Percentiles rank a stretch among this genome's conserved stretches.
Evolutionary conservation across 2,888 invertebrate genomes (phyloP).

Genomic region (Stegana nigrithorax): DNA sequence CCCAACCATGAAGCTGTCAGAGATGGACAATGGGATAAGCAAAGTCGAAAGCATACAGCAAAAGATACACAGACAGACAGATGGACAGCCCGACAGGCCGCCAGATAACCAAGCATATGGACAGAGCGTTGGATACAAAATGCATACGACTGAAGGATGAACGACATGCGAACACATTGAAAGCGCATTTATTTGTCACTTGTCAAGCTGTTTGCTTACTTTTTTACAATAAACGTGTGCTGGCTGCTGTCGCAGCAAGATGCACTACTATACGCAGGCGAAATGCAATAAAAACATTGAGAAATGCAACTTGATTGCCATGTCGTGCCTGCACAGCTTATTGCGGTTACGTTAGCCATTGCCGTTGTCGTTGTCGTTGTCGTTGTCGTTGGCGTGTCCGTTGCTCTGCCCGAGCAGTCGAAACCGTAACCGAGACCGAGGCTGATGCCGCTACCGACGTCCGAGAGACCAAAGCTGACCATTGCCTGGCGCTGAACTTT

Average conservation of each 20-base stretch:
- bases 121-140: no score
- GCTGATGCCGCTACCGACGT: no score
- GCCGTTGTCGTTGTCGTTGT: slow-evolving; percentile 44
- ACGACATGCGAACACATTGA: slow-evolving; percentile 30
- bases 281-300: slow-evolving; percentile 27
- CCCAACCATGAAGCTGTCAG: slow-evolving; percentile 26
- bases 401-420: no score
- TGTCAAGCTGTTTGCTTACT: slow-evolving; percentile 38
- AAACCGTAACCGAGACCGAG: slow-evolving; percentile 23
- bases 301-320: slow-evolving; percentile 54
- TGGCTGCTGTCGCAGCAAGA: no score
- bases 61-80: slow-evolving; percentile 11
- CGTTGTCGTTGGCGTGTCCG: no score
- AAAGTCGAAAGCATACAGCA: background rate
- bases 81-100: slow-evolving; percentile 29
- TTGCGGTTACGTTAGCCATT: slow-evolving; percentile 10
- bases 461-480: slow-evolving; percentile 38
- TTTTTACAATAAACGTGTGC: no score
- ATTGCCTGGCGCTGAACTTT: slow-evolving; percentile 41
- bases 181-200: slow-evolving; percentile 58
- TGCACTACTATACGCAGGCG: no score
- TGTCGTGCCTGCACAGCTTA: background rate
- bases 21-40: slow-evolving; percentile 9
- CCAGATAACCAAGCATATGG: background rate
- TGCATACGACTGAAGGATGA: no score